Evolutionary conservation across 2,888 invertebrate species (phyloP), one percentile per base, ranked within the genome.

Genomic region (Sinodicranocentrus sp.): DNA sequence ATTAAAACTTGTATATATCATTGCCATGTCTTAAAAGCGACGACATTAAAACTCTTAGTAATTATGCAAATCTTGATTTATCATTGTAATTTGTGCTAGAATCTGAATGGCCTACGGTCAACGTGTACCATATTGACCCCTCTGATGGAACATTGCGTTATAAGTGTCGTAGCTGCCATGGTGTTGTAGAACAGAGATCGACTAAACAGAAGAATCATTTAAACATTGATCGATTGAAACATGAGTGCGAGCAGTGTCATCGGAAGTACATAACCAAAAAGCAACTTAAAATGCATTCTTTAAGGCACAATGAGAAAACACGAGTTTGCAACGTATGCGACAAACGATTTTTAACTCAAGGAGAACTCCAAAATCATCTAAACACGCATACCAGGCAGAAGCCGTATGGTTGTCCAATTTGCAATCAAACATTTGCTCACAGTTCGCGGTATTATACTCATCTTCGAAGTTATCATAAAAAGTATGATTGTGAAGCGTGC

Each of bases 311-410:
- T 13, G 67, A 76, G 61, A 80, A 80, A 17, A 75, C 75, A 6
- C 43, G 17, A 19, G 23, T 23, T 0, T 84, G 84, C 43, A 3
- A 17, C 13, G 70, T 28, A 23, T 84, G 84, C 23, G 76, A 75
- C 2, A 80, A 80, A 48, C 26, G 39, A 21, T 84, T 84, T 44
- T 25, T 84, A 21, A 84, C 84, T 19, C 68, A 70, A 26, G 52
- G 23, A 26, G 84, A 84, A 44, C 63, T 84, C 5, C 70, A 67
- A 54, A 84, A 80, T 21, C 84, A 84, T n/a, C 1, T 59, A 8
- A 84, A 84, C 10, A 84, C 84, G 2, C 84, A 84, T 39, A 84
- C 84, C 0, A 39, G 67, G 63, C 52, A 76, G 26, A 80, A 65
- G 43, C 79, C 76, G 0, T 67, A 44, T 28, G 8, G 21, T 28